Conservation (phyloP, 2,797 vertebrate species). For the Percopsis omiscomaycus region DNA sequence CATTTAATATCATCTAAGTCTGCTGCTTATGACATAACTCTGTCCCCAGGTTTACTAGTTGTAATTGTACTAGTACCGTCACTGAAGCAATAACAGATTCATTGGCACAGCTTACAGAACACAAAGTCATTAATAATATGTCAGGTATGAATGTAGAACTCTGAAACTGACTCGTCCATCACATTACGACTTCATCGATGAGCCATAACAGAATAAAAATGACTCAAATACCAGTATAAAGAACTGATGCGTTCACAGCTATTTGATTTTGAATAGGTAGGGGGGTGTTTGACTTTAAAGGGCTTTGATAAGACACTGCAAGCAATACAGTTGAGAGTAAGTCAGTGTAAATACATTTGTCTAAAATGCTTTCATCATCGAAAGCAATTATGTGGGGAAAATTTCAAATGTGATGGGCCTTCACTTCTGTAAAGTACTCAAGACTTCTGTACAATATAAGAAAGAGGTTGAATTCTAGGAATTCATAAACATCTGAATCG, state of each 20-base stretch:
- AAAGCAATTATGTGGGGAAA: slow-evolving; percentile 29
- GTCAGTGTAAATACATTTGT: slow-evolving; percentile 9
- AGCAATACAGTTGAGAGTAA: slow-evolving; percentile 15
- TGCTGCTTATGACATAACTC: slow-evolving; percentile 25
- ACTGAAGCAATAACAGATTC: slow-evolving; percentile 67
- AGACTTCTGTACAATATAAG: slow-evolving; percentile 60
- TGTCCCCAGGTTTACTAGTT: slow-evolving; percentile 31
- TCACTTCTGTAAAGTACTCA: slow-evolving; percentile 32
- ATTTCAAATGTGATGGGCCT: slow-evolving; percentile 38
- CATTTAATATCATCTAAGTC: slow-evolving; percentile 19
- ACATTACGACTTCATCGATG: slow-evolving; percentile 40
- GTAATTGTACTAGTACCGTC: slow-evolving; percentile 46
- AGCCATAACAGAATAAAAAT: slow-evolving; percentile 33
- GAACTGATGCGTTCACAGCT: slow-evolving; percentile 39
- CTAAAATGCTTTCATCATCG: slow-evolving; percentile 25
- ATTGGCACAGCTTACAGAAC: slow-evolving; percentile 62
- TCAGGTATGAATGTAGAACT: no score
- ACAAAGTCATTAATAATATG: not conserved
- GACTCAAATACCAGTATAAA: slow-evolving; percentile 31
- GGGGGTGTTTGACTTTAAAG: slow-evolving; percentile 23
- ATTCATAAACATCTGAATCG: slow-evolving; percentile 55
- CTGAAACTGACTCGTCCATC: not conserved
- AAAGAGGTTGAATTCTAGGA: slow-evolving; percentile 60
- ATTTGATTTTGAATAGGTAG: slow-evolving; percentile 35
- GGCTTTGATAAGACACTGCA: slow-evolving; percentile 28